These are phyloP conservation scores for Chymomyza costata DNA, from an alignment of 1,140 invertebrate species.

Conservation along the genomic window DNA sequence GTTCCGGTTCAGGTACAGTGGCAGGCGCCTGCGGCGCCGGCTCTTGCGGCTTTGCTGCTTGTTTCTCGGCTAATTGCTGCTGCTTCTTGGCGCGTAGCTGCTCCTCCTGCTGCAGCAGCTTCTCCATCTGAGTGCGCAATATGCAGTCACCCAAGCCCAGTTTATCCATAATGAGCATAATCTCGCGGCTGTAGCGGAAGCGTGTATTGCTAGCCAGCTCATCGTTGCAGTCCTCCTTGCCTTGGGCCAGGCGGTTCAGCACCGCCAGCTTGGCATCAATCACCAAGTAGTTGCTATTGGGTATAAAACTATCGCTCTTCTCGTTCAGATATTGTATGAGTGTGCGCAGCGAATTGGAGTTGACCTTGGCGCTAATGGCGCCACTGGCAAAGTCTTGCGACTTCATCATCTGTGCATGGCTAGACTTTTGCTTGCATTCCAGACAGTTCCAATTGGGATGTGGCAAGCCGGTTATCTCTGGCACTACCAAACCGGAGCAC, in stretches of 20 bases:
- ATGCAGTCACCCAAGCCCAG: slow-evolving; percentile 72
- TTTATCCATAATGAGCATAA: slow-evolving; percentile 72
- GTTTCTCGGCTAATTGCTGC: slow-evolving; percentile 44
- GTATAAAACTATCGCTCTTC: slow-evolving; percentile 64
- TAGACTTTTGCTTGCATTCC: slow-evolving; percentile 67
- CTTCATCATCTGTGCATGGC: slow-evolving; percentile 67
- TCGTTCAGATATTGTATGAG: slow-evolving; percentile 66
- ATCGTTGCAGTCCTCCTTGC: slow-evolving; percentile 58
- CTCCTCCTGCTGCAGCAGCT: slow-evolving; percentile 38
- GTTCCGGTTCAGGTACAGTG: no score
- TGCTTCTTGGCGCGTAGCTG: slow-evolving; percentile 51
- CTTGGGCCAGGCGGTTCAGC: slow-evolving; percentile 41
- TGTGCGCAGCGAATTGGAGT: slow-evolving; percentile 61
- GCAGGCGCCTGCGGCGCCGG: no score
- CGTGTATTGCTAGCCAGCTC: slow-evolving; percentile 52
- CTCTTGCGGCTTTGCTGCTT: slow-evolving; percentile 23
- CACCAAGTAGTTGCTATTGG: slow-evolving; percentile 59
- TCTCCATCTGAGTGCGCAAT: slow-evolving; percentile 58
- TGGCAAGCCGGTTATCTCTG: slow-evolving; percentile 60
- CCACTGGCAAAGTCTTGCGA: slow-evolving; percentile 67
- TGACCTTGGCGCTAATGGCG: slow-evolving; percentile 64
- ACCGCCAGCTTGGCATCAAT: slow-evolving; percentile 69
- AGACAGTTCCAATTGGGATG: slow-evolving; percentile 71
- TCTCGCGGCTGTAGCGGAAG: slow-evolving; percentile 68
- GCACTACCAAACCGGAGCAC: slow-evolving; percentile 63